Percentiles rank a stretch among this genome's conserved stretches.
Evolutionary conservation across 2,113 vertebrate species (phyloP).

Genomic region (Elaphurus davidianus): DNA sequence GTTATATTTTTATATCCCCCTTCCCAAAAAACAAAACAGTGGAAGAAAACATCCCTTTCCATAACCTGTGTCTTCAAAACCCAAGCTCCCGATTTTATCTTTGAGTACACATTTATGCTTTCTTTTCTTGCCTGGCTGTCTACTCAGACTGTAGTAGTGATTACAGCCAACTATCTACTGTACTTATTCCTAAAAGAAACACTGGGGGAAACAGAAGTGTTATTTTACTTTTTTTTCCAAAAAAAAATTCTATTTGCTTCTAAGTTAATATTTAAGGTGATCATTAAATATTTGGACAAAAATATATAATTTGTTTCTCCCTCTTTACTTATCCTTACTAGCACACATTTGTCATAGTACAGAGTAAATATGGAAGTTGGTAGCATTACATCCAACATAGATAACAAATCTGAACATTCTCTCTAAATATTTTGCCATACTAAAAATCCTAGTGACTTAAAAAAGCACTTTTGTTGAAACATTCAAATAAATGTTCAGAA

Average conservation of each 20-base stretch:
- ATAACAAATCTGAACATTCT: neutral
- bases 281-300: neutral
- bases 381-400: neutral
- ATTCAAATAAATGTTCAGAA: neutral
- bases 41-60: neutral
- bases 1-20: neutral
- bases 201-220: neutral
- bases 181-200: neutral
- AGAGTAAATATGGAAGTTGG: neutral
- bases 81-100: neutral
- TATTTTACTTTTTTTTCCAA: neutral
- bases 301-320: neutral
- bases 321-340: neutral
- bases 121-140: neutral
- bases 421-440: conserved; percentile 14
- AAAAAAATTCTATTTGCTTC: neutral
- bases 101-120: neutral
- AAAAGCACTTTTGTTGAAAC: neutral
- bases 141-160: neutral
- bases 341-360: neutral
- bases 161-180: neutral
- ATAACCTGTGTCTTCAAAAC: neutral
- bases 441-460: neutral
- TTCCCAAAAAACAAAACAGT: neutral
- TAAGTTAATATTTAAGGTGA: neutral